These are phyloP conservation scores for Amblyjoppa proteus DNA, from an alignment of 2,888 invertebrate genomes.

Conservation along the genomic window DNA sequence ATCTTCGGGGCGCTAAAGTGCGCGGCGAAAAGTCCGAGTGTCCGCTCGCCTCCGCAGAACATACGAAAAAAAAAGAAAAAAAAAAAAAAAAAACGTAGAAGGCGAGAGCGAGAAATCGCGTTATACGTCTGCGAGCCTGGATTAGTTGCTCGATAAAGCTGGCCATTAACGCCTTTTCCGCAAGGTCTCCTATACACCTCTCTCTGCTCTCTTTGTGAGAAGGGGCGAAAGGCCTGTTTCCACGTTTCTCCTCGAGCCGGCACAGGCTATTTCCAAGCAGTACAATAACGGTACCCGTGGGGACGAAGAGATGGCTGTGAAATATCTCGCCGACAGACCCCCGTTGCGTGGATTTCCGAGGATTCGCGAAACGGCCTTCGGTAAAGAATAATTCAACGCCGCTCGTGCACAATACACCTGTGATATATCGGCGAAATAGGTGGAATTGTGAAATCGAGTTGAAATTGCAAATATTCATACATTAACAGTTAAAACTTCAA, in stretches of 20 bases:
- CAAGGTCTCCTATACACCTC: conserved; percentile 10
- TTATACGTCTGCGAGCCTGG: conserved; percentile 43
- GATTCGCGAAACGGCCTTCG: conserved; percentile 18
- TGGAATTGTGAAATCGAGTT: neutral
- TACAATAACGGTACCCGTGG: conserved; percentile 36
- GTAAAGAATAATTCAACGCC: conserved; percentile 34
- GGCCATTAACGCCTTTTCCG: conserved; percentile 72
- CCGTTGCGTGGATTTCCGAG: conserved; percentile 41
- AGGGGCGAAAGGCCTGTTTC: conserved; percentile 17
- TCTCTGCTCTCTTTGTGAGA: neutral
- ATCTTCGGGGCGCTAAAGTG: neutral
- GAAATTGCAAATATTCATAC: neutral
- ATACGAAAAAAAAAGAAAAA: neutral
- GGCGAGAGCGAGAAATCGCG: conserved; percentile 24
- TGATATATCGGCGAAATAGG: neutral
- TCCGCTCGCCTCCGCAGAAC: neutral
- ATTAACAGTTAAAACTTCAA: neutral
- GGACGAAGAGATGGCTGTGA: conserved; percentile 13
- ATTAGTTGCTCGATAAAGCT: conserved; percentile 72
- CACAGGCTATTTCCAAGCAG: conserved; percentile 30
- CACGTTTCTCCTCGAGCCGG: conserved; percentile 19
- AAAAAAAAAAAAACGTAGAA: neutral
- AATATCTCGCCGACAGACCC: conserved; percentile 25
- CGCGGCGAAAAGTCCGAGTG: neutral
- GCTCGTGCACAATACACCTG: neutral